Conservation (phyloP, 2,888 invertebrate species). For the Drosophila meridiana region DNA sequence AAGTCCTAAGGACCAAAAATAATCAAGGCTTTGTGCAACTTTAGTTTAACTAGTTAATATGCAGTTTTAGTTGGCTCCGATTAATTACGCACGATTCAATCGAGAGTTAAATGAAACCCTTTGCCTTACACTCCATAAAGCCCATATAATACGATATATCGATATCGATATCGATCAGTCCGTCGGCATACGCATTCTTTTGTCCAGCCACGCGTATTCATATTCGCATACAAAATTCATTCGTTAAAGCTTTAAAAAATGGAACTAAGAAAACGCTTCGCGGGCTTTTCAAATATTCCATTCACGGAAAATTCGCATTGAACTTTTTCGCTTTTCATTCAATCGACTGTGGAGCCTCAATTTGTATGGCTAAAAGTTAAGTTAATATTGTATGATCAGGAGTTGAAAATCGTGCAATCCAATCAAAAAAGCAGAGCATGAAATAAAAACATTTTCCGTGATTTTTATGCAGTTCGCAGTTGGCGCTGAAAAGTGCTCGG, state of each 20-base stretch:
- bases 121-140: not conserved
- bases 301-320: not conserved
- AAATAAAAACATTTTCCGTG: not conserved
- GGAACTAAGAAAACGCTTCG: not conserved
- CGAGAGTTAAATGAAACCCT: not conserved
- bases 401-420: conserved; percentile 4
- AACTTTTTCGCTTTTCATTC: not conserved
- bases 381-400: not conserved
- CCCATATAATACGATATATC: not conserved
- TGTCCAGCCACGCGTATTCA: not conserved
- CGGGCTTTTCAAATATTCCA: conserved; percentile 5
- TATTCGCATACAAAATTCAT: not conserved
- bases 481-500: not conserved
- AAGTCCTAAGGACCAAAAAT: conserved; percentile 14
- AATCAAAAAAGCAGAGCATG: conserved; percentile 2
- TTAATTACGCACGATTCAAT: not conserved
- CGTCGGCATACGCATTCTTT: not conserved
- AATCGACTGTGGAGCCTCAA: not conserved
- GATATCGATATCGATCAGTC: not conserved
- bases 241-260: not conserved
- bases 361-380: conserved; percentile 9
- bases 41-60: not conserved
- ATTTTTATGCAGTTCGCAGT: not conserved
- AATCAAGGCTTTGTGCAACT: conserved; percentile 5
- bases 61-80: not conserved